Conservation (phyloP, 2,797 vertebrate species). For the Australoheros facetus region DNA sequence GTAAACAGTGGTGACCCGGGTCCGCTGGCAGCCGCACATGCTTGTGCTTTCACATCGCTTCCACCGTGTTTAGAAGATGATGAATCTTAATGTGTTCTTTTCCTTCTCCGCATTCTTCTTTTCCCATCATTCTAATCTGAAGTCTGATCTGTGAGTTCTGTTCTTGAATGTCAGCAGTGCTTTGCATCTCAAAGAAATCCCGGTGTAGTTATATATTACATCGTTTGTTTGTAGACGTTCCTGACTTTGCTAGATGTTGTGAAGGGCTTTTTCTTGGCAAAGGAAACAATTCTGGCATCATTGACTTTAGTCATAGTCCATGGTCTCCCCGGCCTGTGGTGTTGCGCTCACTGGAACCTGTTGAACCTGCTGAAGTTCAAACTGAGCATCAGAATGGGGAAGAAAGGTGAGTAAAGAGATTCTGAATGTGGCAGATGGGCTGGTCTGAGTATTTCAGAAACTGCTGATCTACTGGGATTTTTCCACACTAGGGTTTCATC, state of each 20-base stretch:
- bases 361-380: no score
- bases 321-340: background rate
- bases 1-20: background rate
- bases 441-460: no score
- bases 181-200: background rate
- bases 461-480: no score
- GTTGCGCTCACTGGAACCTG: background rate
- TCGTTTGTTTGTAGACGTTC: background rate
- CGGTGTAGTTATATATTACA: background rate
- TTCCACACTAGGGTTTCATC: no score
- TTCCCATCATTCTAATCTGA: background rate
- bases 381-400: no score
- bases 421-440: no score
- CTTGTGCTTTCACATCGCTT: accelerated
- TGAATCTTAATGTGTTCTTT: background rate
- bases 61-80: background rate
- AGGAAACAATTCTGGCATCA: background rate
- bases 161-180: background rate
- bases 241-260: background rate
- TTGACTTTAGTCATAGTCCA: background rate
- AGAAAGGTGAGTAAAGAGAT: no score
- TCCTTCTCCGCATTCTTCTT: background rate
- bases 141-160: accelerated
- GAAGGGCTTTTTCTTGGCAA: background rate
- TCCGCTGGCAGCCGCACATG: background rate